Conservation (phyloP, 2,888 invertebrate species). For the Junonia oenone region DNA sequence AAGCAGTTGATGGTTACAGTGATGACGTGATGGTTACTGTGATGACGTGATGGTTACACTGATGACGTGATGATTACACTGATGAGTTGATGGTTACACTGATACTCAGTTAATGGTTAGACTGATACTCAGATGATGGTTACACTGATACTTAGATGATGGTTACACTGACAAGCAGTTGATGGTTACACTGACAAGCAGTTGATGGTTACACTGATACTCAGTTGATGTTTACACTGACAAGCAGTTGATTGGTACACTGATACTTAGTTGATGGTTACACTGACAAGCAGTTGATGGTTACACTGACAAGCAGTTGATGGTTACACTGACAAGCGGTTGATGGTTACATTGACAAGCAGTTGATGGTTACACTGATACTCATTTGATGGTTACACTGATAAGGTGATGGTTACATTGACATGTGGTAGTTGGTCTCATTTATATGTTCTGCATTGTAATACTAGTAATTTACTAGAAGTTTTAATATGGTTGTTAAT, state of each 20-base stretch:
- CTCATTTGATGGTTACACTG: conserved; percentile 3
- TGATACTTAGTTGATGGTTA: conserved; percentile 12
- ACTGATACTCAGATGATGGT: background rate
- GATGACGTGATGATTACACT: background rate
- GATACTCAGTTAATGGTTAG: background rate
- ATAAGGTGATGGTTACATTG: background rate
- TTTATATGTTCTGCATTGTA: no score
- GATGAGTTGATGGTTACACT: conserved; percentile 7
- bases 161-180: no score
- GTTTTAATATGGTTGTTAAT: background rate
- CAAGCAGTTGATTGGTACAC: background rate
- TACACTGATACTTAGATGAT: conserved; percentile 6
- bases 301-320: background rate
- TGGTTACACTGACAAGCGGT: background rate
- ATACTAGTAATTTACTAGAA: no score
- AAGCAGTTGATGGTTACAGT: background rate
- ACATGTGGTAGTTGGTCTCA: background rate
- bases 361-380: background rate
- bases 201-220: conserved; percentile 12
- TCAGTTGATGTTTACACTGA: conserved; percentile 11
- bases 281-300: conserved; percentile 11
- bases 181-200: background rate
- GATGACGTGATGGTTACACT: conserved; percentile 2
- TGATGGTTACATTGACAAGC: no score
- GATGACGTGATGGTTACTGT: conserved; percentile 2